Evolutionary conservation across 1,140 invertebrate species (phyloP).

Genomic region (Drosophila tani): DNA sequence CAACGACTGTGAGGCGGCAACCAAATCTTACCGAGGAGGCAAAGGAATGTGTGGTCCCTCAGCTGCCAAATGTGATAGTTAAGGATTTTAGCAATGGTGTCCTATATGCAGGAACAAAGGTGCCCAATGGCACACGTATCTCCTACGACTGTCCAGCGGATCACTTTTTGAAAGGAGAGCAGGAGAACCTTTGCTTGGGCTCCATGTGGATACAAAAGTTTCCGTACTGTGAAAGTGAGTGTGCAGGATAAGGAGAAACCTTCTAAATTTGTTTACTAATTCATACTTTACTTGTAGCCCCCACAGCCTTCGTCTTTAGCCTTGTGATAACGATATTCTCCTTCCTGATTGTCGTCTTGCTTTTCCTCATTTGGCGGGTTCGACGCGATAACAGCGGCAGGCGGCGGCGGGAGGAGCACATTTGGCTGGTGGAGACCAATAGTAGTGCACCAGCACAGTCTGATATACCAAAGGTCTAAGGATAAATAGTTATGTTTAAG

Average conservation of each 20-base stretch:
- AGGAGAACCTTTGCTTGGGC: constrained; percentile 20
- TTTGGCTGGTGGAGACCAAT: constrained; percentile 46
- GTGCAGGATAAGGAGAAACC: neutral
- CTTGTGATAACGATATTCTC: constrained; percentile 28
- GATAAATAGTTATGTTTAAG: neutral
- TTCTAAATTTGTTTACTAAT: neutral
- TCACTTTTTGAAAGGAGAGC: constrained; percentile 20
- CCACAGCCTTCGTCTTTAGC: constrained; percentile 1
- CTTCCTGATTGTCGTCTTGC: constrained; percentile 22
- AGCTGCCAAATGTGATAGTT: constrained; percentile 37
- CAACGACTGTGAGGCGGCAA: neutral
- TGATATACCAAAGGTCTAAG: constrained; percentile 25
- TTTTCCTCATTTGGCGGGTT: constrained; percentile 20
- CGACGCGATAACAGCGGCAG: constrained; percentile 5
- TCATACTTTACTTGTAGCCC: constrained; percentile 11
- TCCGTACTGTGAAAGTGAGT: constrained; percentile 51
- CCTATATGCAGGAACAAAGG: constrained; percentile 12
- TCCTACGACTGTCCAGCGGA: constrained; percentile 38
- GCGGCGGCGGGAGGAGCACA: constrained; percentile 25
- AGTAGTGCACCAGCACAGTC: neutral
- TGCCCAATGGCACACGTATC: constrained; percentile 30
- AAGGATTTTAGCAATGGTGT: constrained; percentile 14
- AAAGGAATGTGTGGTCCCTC: constrained; percentile 22
- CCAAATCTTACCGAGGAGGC: neutral
- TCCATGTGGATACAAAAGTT: constrained; percentile 27